A percentile compares a stretch with the other conserved stretches of the same genome.
Evolutionary conservation across 2,797 vertebrate species (phyloP).

Genomic region (Pitangus sulphuratus): DNA sequence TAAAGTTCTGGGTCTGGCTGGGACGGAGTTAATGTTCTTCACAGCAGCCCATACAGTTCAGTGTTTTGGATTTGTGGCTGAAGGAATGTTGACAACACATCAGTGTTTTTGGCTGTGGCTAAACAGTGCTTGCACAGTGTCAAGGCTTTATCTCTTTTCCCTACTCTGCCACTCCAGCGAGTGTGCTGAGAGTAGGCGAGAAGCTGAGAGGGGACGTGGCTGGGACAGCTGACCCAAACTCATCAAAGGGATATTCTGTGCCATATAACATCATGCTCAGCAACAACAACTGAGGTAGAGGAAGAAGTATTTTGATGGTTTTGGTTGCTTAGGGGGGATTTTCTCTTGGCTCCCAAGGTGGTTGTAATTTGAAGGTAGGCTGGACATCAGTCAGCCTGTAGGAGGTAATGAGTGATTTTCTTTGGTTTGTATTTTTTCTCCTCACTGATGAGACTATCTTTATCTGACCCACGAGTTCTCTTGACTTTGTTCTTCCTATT

Average conservation of each 20-base stretch:
- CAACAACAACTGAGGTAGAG: not conserved
- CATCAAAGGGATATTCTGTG: not conserved
- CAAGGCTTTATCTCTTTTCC: not conserved
- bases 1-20: constrained; percentile 6
- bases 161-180: not conserved
- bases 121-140: not conserved
- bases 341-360: not conserved
- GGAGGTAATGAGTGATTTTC: not conserved
- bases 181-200: not conserved
- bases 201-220: not conserved
- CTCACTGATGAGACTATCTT: not conserved
- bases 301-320: not conserved
- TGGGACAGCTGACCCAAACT: not conserved
- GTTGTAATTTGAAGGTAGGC: not conserved
- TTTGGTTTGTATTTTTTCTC: not conserved
- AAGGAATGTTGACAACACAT: not conserved
- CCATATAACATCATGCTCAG: not conserved
- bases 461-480: not conserved
- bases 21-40: constrained; percentile 36
- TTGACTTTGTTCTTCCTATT: not conserved
- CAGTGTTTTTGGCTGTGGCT: constrained; percentile 14
- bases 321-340: not conserved
- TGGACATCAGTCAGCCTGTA: not conserved
- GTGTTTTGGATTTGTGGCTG: constrained; percentile 37
- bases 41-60: not conserved